Conservation (phyloP, 2,888 invertebrate species). For the Incurvaria masculella region DNA sequence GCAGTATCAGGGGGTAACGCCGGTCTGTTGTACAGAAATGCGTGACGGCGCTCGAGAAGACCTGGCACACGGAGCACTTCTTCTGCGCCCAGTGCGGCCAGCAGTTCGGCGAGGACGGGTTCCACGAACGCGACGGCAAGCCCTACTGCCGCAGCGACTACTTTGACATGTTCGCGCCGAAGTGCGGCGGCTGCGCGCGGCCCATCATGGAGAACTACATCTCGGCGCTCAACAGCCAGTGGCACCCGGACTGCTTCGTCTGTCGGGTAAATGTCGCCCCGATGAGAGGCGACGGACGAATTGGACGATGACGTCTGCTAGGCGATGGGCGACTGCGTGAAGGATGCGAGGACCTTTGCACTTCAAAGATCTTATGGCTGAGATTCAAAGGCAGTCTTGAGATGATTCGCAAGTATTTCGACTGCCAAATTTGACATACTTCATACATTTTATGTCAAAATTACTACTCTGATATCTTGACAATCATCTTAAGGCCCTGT, state of each 20-base stretch:
- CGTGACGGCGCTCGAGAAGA: constrained; percentile 95
- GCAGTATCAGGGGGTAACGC: constrained; percentile 1
- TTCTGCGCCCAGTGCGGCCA: constrained; percentile 97
- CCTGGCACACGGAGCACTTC: constrained; percentile 99
- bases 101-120: constrained; percentile 96
- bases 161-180: constrained; percentile 97
- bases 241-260: constrained; percentile 99
- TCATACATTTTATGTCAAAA: too few species aligned
- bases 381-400: too few species aligned
- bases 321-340: too few species aligned
- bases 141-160: constrained; percentile 96
- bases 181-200: constrained; percentile 93
- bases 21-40: constrained; percentile 78
- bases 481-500: too few species aligned
- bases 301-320: too few species aligned
- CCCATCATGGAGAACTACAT: constrained; percentile 99
- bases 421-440: too few species aligned
- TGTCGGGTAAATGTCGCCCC: constrained; percentile 80
- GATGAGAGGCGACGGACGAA: too few species aligned
- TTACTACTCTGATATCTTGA: too few species aligned
- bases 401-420: too few species aligned
- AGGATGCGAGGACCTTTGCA: too few species aligned
- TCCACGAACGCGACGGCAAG: constrained; percentile 94
- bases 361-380: too few species aligned
- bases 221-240: constrained; percentile 94